These are phyloP conservation scores for Tympanuchus pallidicinctus DNA, from an alignment of 2,113 vertebrate species.

Conservation along the genomic window DNA sequence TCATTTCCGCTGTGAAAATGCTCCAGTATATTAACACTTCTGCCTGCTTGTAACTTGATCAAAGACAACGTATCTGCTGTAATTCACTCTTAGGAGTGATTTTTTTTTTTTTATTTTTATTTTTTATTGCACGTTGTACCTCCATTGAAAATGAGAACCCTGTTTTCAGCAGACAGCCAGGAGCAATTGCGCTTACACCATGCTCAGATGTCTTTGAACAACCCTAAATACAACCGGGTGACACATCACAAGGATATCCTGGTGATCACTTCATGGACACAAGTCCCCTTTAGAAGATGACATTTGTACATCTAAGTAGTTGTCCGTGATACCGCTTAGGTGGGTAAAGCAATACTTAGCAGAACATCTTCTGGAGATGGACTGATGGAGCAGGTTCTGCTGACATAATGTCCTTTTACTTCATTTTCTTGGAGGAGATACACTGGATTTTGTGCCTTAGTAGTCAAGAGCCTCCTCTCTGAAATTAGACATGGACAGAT, in stretches of 20 bases:
- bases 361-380: background rate
- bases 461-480: background rate
- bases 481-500: background rate
- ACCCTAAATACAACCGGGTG: background rate
- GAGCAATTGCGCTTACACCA: background rate
- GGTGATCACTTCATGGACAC: background rate
- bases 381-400: background rate
- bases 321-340: background rate
- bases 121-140: background rate
- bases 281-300: background rate
- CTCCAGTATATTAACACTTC: constrained; percentile 65
- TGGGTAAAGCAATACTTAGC: background rate
- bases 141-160: background rate
- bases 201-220: background rate
- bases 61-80: constrained; percentile 50
- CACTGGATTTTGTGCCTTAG: background rate
- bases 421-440: background rate
- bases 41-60: constrained; percentile 63
- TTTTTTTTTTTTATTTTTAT: background rate
- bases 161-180: background rate
- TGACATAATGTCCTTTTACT: background rate
- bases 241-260: background rate
- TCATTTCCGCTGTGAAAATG: constrained; percentile 73
- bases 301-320: background rate
- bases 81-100: constrained; percentile 46